A percentile compares a stretch with the other conserved stretches of the same genome.
Evolutionary conservation across 2,888 invertebrate genomes (phyloP).

Genomic region (Endotricha flammealis): DNA sequence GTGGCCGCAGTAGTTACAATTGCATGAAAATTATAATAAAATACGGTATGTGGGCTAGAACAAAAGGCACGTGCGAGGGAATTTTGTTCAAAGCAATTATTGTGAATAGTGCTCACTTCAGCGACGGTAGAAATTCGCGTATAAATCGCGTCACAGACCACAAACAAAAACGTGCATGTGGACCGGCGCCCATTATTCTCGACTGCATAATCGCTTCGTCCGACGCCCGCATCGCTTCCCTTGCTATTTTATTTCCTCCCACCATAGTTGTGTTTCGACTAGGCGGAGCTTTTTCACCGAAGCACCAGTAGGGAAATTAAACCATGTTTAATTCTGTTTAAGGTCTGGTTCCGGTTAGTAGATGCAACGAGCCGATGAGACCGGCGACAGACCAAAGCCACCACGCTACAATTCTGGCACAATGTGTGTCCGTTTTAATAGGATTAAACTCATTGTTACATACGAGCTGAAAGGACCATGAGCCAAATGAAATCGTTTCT

Average conservation of each 20-base stretch:
- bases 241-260: slow-evolving; percentile 76
- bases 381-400: slow-evolving; percentile 73
- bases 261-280: slow-evolving; percentile 71
- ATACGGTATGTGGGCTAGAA: slow-evolving; percentile 34
- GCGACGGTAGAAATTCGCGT: slow-evolving; percentile 73
- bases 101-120: slow-evolving; percentile 75
- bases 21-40: slow-evolving; percentile 23
- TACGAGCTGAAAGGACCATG: slow-evolving; percentile 61
- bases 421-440: slow-evolving; percentile 74
- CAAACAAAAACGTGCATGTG: slow-evolving; percentile 78
- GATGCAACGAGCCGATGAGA: slow-evolving; percentile 53
- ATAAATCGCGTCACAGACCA: slow-evolving; percentile 79
- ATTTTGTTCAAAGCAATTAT: slow-evolving; percentile 75
- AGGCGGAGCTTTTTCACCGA: slow-evolving; percentile 63
- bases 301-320: slow-evolving; percentile 65
- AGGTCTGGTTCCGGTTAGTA: slow-evolving; percentile 71
- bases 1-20: no score
- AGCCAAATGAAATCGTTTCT: slow-evolving; percentile 63
- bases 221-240: slow-evolving; percentile 77
- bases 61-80: slow-evolving; percentile 58
- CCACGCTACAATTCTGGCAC: slow-evolving; percentile 70
- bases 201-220: slow-evolving; percentile 78
- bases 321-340: slow-evolving; percentile 75
- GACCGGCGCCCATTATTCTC: slow-evolving; percentile 77
- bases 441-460: slow-evolving; percentile 75